These are phyloP conservation scores for Sturnira hondurensis DNA, from an alignment of 2,113 vertebrate species.

Conservation along the genomic window DNA sequence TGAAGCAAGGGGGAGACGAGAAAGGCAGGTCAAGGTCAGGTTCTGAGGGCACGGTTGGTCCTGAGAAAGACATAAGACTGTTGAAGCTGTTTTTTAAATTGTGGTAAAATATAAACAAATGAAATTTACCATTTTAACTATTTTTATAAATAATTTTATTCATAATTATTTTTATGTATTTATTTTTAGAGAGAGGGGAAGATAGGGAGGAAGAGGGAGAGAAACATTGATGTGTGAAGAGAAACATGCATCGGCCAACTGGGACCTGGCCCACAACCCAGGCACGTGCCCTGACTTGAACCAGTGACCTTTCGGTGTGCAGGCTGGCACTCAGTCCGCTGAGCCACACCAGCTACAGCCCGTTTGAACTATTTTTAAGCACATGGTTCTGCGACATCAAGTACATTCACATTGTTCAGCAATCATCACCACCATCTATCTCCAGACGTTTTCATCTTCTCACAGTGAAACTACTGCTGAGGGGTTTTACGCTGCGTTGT, in stretches of 20 bases:
- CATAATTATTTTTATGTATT: no score
- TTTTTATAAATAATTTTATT: neutral
- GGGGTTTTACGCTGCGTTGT: neutral
- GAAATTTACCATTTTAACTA: neutral
- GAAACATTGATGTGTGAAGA: no score
- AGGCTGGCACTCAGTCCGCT: no score
- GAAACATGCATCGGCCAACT: no score
- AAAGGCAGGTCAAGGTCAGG: neutral
- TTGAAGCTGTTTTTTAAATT: neutral
- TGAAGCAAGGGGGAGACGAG: neutral
- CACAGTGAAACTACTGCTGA: neutral
- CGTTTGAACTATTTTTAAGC: neutral
- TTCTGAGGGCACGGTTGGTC: neutral
- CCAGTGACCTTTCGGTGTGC: no score
- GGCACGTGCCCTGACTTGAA: no score
- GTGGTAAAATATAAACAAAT: neutral
- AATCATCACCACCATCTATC: neutral
- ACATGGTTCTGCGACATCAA: neutral
- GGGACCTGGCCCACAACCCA: no score
- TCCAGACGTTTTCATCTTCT: neutral
- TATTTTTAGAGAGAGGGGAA: no score
- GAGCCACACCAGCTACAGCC: no score
- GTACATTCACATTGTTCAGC: neutral
- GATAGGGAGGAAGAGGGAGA: no score
- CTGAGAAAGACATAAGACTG: neutral